Evolutionary conservation across 2,113 vertebrate genomes (phyloP).

Genomic region (Bucco capensis): DNA sequence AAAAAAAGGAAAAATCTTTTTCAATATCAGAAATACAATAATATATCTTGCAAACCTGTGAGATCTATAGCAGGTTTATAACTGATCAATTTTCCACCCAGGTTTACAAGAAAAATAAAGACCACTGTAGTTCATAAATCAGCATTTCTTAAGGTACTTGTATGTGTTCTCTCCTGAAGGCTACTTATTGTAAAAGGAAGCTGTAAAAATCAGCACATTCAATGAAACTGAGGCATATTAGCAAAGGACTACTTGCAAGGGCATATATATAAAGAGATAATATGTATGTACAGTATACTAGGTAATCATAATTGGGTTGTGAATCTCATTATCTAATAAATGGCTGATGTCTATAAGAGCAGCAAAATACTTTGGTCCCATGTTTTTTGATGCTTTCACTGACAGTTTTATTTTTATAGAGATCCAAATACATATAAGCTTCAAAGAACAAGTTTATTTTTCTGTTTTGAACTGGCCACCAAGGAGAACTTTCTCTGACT

Average conservation of each 20-base stretch:
- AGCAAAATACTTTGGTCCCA: neutral
- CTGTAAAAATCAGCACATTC: conserved; percentile 5
- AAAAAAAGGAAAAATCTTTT: neutral
- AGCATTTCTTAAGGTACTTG: conserved; percentile 41
- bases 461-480: neutral
- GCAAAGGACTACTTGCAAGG: neutral
- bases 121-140: conserved; percentile 59
- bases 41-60: conserved; percentile 52
- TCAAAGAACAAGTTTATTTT: neutral
- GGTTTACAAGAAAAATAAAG: conserved; percentile 64
- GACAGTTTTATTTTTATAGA: neutral
- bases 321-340: neutral
- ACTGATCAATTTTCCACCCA: conserved; percentile 68
- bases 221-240: neutral
- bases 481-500: neutral
- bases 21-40: conserved; percentile 63
- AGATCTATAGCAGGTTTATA: conserved; percentile 60
- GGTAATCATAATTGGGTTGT: neutral
- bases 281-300: neutral
- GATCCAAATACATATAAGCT: accelerated
- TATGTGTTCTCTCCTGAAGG: conserved; percentile 15
- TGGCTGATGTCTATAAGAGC: neutral
- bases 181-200: conserved; percentile 40
- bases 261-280: neutral
- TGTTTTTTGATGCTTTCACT: neutral